Base-by-base conservation (phyloP, 2,113 vertebrate species). In the Cichladusa arquata region DNA sequence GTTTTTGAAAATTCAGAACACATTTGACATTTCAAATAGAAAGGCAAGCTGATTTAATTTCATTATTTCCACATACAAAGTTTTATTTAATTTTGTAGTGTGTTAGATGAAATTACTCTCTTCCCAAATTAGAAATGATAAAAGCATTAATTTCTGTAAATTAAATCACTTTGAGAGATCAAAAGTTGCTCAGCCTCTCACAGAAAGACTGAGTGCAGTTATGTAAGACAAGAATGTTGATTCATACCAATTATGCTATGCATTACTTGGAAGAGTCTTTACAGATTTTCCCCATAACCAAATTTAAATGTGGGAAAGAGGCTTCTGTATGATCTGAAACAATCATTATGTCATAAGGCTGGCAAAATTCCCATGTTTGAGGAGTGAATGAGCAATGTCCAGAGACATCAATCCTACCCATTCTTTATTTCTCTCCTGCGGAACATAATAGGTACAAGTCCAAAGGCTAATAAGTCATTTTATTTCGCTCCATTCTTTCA, bases 191-290 rank as follows among this genome's bases (percentile, higher is more conserved):
- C 71, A 86, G 69, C 24, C 28, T 78, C 42, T 95, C 85, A 56
- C 60, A 93, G 62, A 72, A 93, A 86, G 67, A 31, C 50, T 81
- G 73, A 54, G 25, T 66, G n/a, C 44, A 65, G 62, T 96, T 96
- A 86, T 53, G 31, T 92, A 95, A 92, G 70, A 69, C 51, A 92
- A 90, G 64, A 33, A 51, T 57, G 69, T 95, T 95, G 93, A 96
- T 95, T 97, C 94, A 93, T 93, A 86, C 53, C 71, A 92, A 81
- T 96, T 97, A 95, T 78, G 33, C 36, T 86, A 51, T 72, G 81
- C 69, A 84, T 86, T 96, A 78, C 67, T 91, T 71, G 29, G 60
- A 95, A 94, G 12, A 79, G 36, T 58, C 74, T 88, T 79, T 84
- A 90, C 20, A 92, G 38, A 57, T 78, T 65, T 90, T n/a, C 36